Percentiles rank a stretch among this genome's conserved stretches.
Evolutionary conservation across 2,113 vertebrate species (phyloP).

Genomic region (Suncus etruscus): DNA sequence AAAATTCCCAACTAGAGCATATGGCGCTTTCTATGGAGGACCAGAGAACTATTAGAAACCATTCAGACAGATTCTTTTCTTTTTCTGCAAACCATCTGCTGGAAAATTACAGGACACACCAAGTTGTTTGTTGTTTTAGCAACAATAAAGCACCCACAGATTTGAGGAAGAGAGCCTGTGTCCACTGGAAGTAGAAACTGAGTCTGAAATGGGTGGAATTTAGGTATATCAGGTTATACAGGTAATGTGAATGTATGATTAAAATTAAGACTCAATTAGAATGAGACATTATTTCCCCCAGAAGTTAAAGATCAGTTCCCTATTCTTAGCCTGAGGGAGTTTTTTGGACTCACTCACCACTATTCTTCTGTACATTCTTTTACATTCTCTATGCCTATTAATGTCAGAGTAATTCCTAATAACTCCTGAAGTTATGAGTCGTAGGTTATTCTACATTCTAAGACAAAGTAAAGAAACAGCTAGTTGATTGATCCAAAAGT

Average conservation of each 20-base stretch:
- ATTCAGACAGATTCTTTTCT: conserved; percentile 2
- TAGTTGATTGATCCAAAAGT: not conserved
- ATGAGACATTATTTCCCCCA: not conserved
- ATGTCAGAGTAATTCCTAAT: not conserved
- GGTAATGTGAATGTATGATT: not conserved
- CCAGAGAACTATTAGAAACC: conserved; percentile 16
- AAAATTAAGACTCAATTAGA: not conserved
- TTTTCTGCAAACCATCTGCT: not conserved
- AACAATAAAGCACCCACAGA: not conserved
- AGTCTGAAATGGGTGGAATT: not conserved
- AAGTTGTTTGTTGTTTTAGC: not conserved
- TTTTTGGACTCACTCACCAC: not conserved
- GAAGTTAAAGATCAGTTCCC: not conserved
- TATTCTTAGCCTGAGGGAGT: not conserved
- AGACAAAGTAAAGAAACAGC: not conserved
- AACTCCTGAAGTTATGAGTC: not conserved
- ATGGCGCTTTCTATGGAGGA: not conserved
- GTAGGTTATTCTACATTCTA: not conserved
- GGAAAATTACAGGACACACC: conserved; percentile 4
- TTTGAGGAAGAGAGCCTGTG: not conserved
- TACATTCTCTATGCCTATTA: not conserved
- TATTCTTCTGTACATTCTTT: not conserved
- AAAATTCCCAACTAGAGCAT: not conserved
- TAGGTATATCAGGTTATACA: not conserved
- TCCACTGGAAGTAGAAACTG: not conserved